Evolutionary conservation across 2,888 invertebrate genomes (phyloP).

Genomic region (Melanotus villosus): DNA sequence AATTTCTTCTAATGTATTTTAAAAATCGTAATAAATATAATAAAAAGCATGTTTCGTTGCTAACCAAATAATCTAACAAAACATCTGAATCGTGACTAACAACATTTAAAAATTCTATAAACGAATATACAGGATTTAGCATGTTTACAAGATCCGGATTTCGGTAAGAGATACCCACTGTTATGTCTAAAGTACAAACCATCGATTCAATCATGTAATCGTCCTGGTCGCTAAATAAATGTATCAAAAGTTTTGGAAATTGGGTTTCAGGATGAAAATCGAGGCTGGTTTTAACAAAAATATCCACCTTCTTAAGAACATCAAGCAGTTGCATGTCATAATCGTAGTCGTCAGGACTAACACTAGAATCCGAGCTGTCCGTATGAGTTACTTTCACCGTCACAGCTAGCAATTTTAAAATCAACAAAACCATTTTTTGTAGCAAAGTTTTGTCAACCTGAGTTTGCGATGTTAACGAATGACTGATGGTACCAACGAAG

Average conservation of each 20-base stretch:
- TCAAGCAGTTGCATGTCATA: constrained; percentile 90
- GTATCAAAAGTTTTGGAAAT: constrained; percentile 89
- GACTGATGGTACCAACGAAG: constrained; percentile 66
- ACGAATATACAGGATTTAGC: constrained; percentile 89
- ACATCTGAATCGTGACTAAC: constrained; percentile 87
- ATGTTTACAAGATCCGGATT: constrained; percentile 86
- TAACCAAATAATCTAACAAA: constrained; percentile 87
- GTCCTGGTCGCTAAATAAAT: constrained; percentile 91
- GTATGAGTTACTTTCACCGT: constrained; percentile 92
- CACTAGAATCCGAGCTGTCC: constrained; percentile 86
- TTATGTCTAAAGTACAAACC: constrained; percentile 92
- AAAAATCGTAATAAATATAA: constrained; percentile 87
- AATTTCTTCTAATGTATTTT: constrained; percentile 87
- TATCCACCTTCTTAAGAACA: constrained; percentile 85
- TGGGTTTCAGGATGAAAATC: constrained; percentile 92
- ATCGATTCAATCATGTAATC: constrained; percentile 93
- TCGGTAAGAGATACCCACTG: constrained; percentile 86
- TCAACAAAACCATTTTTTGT: constrained; percentile 89
- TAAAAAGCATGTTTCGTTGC: constrained; percentile 92
- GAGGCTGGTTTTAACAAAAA: constrained; percentile 83
- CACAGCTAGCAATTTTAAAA: constrained; percentile 90
- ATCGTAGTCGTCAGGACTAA: constrained; percentile 88
- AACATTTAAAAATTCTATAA: constrained; percentile 87
- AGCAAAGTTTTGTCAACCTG: constrained; percentile 82
- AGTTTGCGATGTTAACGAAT: constrained; percentile 60